Evolutionary conservation across 2,888 invertebrate species (phyloP), one percentile per base, ranked within the genome.

Genomic region (Hirtodrosophila confusa): DNA sequence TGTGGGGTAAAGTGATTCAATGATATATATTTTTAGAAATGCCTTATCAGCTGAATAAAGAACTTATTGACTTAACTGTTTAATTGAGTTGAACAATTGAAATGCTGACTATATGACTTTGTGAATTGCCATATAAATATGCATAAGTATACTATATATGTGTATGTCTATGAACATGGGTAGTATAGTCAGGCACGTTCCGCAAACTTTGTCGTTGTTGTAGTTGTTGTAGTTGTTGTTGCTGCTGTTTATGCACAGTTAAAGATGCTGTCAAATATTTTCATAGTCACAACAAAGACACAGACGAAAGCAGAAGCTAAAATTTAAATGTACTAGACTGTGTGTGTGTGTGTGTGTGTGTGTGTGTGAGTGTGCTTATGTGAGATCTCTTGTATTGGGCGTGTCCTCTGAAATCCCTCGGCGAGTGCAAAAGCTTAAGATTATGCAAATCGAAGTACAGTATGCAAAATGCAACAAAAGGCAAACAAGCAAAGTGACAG

Each of bases 391-490:
- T 57, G 61, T 40, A 65, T 53, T 58, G 56, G 58, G 55, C 55
- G 61, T 78, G 78, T 61, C 51, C 56, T 50, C 36, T 33, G 36
- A 63, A 75, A 63, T 85, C 79, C 79, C 70, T 36, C 33, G 64
- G 83, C 67, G 74, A 80, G 83, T 79, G 83, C 83, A 76, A 69
- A 79, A 76, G 70, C 74, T 86, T 83, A 71, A 83, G 80, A 80
- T 80, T 80, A 80, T 80, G 80, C 76, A 86, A 80, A 80, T 86
- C 83, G 61, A 78, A 61, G 78, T 71, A 85, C 78, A 78, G 86
- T 69, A 82, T 82, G 83, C 86, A 85, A 75, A 78, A 82, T 80
- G 80, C 80, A 86, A 78, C 86, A 75, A 72, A 86, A 71, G 78
- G 71, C 71, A 75, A 77, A 69, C 68, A 70, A 41, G 61, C 12